phyloP scores from a whole-genome alignment of 2,797 vertebrate species.

The Moxostoma hubbsi region DNA sequence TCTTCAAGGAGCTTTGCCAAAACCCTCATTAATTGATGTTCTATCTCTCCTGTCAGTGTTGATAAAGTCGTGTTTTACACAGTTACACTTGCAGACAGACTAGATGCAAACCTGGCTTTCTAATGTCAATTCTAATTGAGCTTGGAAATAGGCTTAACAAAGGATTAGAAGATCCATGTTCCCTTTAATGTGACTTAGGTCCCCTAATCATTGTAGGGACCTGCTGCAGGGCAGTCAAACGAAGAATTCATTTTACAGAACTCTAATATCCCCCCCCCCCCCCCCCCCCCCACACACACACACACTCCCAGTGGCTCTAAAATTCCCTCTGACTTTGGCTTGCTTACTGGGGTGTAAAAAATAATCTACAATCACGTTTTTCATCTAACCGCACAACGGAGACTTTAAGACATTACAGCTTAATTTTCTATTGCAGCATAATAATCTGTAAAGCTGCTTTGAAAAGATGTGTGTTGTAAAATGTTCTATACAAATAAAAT shows the following conservation, averaged over 20 bases:
- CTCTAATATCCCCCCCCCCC: too few relatives aligned
- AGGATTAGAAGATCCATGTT: conserved; percentile 42
- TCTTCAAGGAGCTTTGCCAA: conserved; percentile 16
- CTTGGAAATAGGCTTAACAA: conserved; percentile 40
- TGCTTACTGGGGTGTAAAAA: too few relatives aligned
- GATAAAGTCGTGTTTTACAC: conserved; percentile 8
- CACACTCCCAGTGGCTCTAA: neutral
- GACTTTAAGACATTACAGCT: too few relatives aligned
- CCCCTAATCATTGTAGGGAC: conserved; percentile 34
- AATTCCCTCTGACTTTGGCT: neutral
- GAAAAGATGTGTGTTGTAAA: too few relatives aligned
- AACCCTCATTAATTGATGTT: conserved; percentile 35
- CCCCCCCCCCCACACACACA: too few relatives aligned
- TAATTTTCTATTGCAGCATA: too few relatives aligned
- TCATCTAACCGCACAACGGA: too few relatives aligned
- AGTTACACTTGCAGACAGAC: neutral
- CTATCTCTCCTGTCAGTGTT: neutral
- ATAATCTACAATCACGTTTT: too few relatives aligned
- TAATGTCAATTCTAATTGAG: conserved; percentile 41
- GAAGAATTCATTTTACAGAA: conserved; percentile 47
- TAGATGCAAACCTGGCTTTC: conserved; percentile 16
- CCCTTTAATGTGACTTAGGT: conserved; percentile 44
- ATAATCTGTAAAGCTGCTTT: too few relatives aligned
- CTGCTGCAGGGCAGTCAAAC: conserved; percentile 36
- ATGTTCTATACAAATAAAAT: too few relatives aligned